These are phyloP conservation scores for Miltochrista miniata DNA, from an alignment of 2,888 invertebrate genomes.

Conservation along the genomic window DNA sequence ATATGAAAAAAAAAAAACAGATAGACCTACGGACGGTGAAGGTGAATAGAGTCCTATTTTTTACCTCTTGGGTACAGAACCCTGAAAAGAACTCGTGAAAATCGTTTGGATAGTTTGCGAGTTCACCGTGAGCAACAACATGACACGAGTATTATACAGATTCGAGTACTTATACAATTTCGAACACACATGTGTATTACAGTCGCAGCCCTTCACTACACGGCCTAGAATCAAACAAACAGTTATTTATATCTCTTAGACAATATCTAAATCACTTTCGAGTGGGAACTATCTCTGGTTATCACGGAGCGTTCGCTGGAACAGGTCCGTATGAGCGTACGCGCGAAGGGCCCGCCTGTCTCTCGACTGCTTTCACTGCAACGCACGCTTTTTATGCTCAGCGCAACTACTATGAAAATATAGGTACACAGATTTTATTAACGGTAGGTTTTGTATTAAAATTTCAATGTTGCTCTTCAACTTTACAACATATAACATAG, in stretches of 20 bases:
- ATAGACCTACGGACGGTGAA: too few relatives aligned
- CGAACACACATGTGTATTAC: background rate
- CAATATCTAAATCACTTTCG: conserved; percentile 61
- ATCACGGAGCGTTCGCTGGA: conserved; percentile 40
- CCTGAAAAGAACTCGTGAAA: too few relatives aligned
- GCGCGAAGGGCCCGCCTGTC: conserved; percentile 30
- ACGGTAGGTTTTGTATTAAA: too few relatives aligned
- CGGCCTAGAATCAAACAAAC: background rate
- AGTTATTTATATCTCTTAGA: conserved; percentile 27
- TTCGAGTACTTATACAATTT: background rate
- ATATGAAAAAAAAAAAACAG: too few relatives aligned
- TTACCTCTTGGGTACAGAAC: too few relatives aligned
- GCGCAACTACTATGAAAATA: conserved; percentile 1
- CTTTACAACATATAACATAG: too few relatives aligned
- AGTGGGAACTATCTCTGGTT: conserved; percentile 50
- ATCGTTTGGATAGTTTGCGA: too few relatives aligned
- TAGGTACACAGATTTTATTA: too few relatives aligned
- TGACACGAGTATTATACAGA: background rate
- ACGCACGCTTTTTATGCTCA: conserved; percentile 34
- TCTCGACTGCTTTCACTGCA: conserved; percentile 33
- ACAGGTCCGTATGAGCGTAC: conserved; percentile 37
- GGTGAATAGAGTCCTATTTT: too few relatives aligned
- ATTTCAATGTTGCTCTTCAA: too few relatives aligned
- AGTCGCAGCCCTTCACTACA: background rate
- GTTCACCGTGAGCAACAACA: too few relatives aligned